phyloP scores from a whole-genome alignment of 2,797 vertebrate genomes.

The Sebastes melanostomus region DNA sequence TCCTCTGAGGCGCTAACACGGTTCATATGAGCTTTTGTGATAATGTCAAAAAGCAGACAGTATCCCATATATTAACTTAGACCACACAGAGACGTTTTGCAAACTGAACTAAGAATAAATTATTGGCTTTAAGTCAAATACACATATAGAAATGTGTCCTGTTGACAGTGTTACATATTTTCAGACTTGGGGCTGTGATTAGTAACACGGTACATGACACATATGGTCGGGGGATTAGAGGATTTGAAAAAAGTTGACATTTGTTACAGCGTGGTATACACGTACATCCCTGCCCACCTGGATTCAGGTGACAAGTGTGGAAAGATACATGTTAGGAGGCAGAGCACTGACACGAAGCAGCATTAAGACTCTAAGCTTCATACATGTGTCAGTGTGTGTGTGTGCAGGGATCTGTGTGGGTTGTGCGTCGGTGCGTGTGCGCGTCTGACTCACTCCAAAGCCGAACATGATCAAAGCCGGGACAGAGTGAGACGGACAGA shows the following conservation, averaged over 20 bases:
- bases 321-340: slow-evolving; percentile 14
- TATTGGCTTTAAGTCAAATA: neutral
- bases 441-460: slow-evolving; percentile 63
- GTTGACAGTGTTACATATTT: neutral
- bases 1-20: slow-evolving; percentile 1
- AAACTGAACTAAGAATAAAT: neutral
- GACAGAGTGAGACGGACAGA: slow-evolving; percentile 54
- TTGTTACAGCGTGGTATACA: neutral
- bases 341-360: neutral
- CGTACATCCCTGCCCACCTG: slow-evolving; percentile 17
- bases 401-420: slow-evolving; percentile 36
- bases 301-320: slow-evolving; percentile 23
- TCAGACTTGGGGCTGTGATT: neutral
- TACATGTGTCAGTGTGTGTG: neutral
- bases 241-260: neutral
- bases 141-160: neutral
- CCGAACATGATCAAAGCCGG: slow-evolving; percentile 68
- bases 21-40: neutral
- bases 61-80: neutral
- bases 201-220: neutral
- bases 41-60: slow-evolving; percentile 1
- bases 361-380: slow-evolving; percentile 20
- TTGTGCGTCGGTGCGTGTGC: slow-evolving; percentile 11
- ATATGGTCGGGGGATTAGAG: slow-evolving; percentile 28
- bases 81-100: neutral